Conservation (phyloP, 2,888 invertebrate species). For the Amiota minor region DNA sequence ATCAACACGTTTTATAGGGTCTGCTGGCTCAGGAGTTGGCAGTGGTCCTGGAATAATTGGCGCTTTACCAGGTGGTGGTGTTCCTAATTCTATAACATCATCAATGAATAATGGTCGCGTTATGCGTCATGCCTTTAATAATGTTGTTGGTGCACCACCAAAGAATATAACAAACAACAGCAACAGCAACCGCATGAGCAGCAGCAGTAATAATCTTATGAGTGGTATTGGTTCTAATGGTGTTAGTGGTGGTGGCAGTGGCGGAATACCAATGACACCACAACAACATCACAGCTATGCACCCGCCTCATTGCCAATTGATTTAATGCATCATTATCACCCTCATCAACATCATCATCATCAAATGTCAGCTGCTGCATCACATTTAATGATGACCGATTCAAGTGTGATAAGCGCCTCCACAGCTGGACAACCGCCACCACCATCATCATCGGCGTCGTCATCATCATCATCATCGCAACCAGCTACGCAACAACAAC, state of each 20-base stretch:
- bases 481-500: conserved; percentile 32
- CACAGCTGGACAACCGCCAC: conserved; percentile 56
- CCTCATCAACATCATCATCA: conserved; percentile 53
- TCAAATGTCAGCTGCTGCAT: conserved; percentile 59
- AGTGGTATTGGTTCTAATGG: no score
- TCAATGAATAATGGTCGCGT: conserved; percentile 46
- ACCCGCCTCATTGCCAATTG: conserved; percentile 71
- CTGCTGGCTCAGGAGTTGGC: conserved; percentile 36
- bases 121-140: conserved; percentile 40
- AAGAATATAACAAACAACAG: conserved; percentile 53
- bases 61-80: background rate
- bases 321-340: conserved; percentile 64
- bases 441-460: conserved; percentile 40
- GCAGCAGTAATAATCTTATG: conserved; percentile 43
- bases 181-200: conserved; percentile 51
- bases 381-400: conserved; percentile 72
- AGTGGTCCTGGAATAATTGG: conserved; percentile 19
- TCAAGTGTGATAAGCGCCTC: conserved; percentile 71
- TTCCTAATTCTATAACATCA: conserved; percentile 39
- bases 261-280: conserved; percentile 49
- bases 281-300: conserved; percentile 66
- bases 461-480: conserved; percentile 46
- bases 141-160: conserved; percentile 18
- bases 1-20: conserved; percentile 47
- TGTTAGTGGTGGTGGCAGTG: conserved; percentile 31